Evolutionary conservation across 2,113 vertebrate species (phyloP), one percentile per base, ranked within the genome.

Genomic region (Mystacornis crossleyi): DNA sequence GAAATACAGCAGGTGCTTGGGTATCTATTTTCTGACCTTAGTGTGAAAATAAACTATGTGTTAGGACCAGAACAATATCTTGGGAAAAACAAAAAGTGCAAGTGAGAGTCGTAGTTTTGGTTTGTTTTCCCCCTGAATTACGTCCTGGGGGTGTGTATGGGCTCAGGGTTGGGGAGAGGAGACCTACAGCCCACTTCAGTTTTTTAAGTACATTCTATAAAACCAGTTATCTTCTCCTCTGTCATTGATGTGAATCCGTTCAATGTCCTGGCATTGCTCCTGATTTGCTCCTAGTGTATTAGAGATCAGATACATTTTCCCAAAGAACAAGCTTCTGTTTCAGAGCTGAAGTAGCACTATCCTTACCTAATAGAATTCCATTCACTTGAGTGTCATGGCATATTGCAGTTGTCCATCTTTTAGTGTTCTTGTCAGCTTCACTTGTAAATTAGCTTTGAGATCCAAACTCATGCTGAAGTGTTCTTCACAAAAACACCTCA

Each of bases 101-200:
- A 20, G 24, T 60, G 40, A 75, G 40, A 86, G 13, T 66, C 1
- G 1, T 67, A n/a, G 26, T 71, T 69, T 50, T 14, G 38, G 24
- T 43, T 58, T 16, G 12, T 38, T 96, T 81, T 42, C 31, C 10
- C 3, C 12, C 33, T 31, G 33, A 60, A 55, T 57, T 34, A 48
- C 7, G 14, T 66, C 33, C 51, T 70, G 19, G 0, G 0, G 29
- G 2, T 61, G 12, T 57, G 2, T 51, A 10, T 28, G 13, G 38
- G 40, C 19, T 57, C 1, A 2, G 15, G 10, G 11, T 0, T 53
- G 33, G 5, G 2, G 12, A 6, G 2, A 40, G 9, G 4, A 38
- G 62, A 80, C 47, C 25, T 83, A 18, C 6, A 66, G 10, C 7
- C 23, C 18, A 0, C 33, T 88, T 92, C 43, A 69, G 0, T 18